Evolutionary conservation across 1,140 invertebrate species (phyloP), one percentile per base, ranked within the genome.

Genomic region (Campoletis sonorensis): DNA sequence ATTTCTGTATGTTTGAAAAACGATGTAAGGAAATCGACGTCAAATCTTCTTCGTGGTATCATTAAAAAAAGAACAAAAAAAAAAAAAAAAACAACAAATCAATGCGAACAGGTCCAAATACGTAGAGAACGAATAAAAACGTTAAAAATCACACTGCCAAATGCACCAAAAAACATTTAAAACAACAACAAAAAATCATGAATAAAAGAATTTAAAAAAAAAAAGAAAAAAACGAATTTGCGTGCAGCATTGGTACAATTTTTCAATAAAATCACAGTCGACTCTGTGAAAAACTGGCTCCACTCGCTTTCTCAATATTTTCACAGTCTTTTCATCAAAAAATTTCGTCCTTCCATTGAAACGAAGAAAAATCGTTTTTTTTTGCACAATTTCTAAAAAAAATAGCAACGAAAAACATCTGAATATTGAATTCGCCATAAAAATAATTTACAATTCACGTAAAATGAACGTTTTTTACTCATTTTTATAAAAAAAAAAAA

Each of bases 81-180:
- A 45, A 45, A 5, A 10, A n/a, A 58, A 58, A 58, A 10, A n/a
- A 58, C n/a, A 58, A 23, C 4, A 58, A 58, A 72, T 73, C 73
- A 68, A 11, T 49, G 78, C 27, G 71, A 80, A 86, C 80, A 82
- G 80, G 67, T 84, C 58, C 72, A 84, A 81, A 61, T 83, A 85
- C 64, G 70, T 85, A 83, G 45, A 81, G 67, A 30, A 81, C 79
- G 51, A 75, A 79, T 27, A 71, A 73, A 49, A 27, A 71, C 37
- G 49, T 85, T 68, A 21, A 85, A 75, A 79, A 84, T 82, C 87
- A 88, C 85, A 88, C 86, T 88, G 87, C 87, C 87, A 88, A 86
- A 85, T 81, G 79, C 76, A 70, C 82, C 58, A 73, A 71, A 23
- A 67, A n/a, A 51, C 70, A 58, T n/a, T 7, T 18, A 54, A 54